Base-by-base conservation (phyloP, 2,113 vertebrate species). In the Sialia sialis region DNA sequence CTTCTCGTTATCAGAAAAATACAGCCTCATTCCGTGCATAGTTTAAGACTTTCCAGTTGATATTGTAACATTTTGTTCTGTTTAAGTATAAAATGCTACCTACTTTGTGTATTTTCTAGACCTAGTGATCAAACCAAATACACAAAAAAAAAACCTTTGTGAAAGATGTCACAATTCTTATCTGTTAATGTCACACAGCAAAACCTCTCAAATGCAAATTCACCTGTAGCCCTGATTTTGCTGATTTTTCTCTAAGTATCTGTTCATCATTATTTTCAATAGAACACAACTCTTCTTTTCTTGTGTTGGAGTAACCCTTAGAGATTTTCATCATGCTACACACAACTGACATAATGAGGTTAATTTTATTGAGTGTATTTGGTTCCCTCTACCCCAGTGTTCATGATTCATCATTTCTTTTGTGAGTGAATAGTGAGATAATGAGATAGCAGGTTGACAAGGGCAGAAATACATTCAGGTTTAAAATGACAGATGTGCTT, bases 361-460 rank as follows among this genome's bases (percentile, higher is more conserved):
- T 93, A 88, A 89, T 94, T 90, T 94, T 96, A 43, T 60, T 78
- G 87, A 87, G 55, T 74, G n/a, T 76, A 39, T 88, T 90, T 84
- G 68, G 68, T 95, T 88, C 83, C 48, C 64, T 70, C 64, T 59
- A 86, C 86, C 89, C 86, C 76, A 22, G 0, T 68, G 83, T 39
- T 86, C 83, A 56, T 84, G 94, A 90, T 96, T 95, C 86, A 94
- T 96, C 90, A 49, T 96, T 92, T 95, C 60, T 89, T 80, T 75
- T 95, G 95, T 95, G 94, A 96, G 90, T 63, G 83, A 94, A 90
- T 59, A 63, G 90, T 94, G 90, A 96, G 92, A 96, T 94, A 93
- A 93, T 92, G 95, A 95, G 86, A 85, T 55, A 95, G 76, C 79
- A 84, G 60, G 79, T 93, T 94, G 90, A 92, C 76, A 92, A 86